phyloP scores from a whole-genome alignment of 2,888 invertebrate species.

The Suillia variegata region DNA sequence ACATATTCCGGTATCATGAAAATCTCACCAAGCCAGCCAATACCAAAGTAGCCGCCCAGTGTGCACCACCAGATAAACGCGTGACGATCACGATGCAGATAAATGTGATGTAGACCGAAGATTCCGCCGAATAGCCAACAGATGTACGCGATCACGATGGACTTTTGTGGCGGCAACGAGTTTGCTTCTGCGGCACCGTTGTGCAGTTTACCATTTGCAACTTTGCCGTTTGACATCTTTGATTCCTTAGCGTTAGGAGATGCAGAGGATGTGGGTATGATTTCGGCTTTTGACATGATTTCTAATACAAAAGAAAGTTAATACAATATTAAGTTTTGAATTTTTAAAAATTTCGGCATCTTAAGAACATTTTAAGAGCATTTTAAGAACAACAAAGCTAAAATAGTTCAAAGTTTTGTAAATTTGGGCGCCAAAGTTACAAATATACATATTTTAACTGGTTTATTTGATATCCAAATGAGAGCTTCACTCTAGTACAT shows the following conservation, averaged over 20 bases:
- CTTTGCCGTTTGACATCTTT: slow-evolving; percentile 15
- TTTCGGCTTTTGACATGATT: too few relatives aligned
- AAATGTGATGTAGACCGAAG: slow-evolving; percentile 89
- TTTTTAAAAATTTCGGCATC: too few relatives aligned
- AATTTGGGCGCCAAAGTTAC: too few relatives aligned
- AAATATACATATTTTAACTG: too few relatives aligned
- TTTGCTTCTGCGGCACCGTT: slow-evolving; percentile 31
- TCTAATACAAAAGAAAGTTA: too few relatives aligned
- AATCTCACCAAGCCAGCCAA: slow-evolving; percentile 87
- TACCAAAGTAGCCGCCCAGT: slow-evolving; percentile 78
- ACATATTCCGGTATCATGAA: slow-evolving; percentile 86
- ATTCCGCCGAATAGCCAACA: slow-evolving; percentile 88
- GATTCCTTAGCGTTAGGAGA: too few relatives aligned
- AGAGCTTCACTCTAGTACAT: too few relatives aligned
- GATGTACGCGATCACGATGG: slow-evolving; percentile 75
- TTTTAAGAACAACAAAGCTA: too few relatives aligned
- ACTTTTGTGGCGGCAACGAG: slow-evolving; percentile 61
- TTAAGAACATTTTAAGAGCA: too few relatives aligned
- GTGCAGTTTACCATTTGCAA: slow-evolving; percentile 21
- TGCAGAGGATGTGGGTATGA: neutral
- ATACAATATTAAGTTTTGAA: too few relatives aligned
- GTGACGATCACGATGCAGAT: slow-evolving; percentile 85
- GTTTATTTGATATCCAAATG: too few relatives aligned
- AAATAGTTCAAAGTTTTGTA: too few relatives aligned
- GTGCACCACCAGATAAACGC: slow-evolving; percentile 91